These are phyloP conservation scores for Ennomos erosarius DNA, from an alignment of 2,888 invertebrate species.

Conservation along the genomic window DNA sequence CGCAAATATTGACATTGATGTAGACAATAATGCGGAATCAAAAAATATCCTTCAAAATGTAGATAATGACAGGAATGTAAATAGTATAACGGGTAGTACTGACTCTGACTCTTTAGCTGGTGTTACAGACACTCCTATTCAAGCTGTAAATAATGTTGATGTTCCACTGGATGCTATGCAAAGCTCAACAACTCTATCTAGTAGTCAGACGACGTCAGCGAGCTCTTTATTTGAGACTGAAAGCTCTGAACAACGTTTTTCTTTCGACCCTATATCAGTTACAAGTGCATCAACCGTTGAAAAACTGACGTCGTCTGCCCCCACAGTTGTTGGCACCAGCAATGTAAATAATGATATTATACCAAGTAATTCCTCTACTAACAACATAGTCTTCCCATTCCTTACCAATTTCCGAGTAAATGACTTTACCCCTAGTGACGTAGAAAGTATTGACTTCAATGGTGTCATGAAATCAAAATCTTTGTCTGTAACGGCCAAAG, in stretches of 20 bases:
- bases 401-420: conserved; percentile 64
- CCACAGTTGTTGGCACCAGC: conserved; percentile 46
- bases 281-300: conserved; percentile 32
- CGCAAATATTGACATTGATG: conserved; percentile 67
- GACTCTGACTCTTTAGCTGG: conserved; percentile 48
- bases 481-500: conserved; percentile 41
- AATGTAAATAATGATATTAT: conserved; percentile 46
- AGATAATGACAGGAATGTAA: conserved; percentile 61
- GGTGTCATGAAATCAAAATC: conserved; percentile 37
- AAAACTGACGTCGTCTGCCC: conserved; percentile 53
- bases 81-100: conserved; percentile 59
- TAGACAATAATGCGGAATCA: conserved; percentile 50
- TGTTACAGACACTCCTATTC: conserved; percentile 46
- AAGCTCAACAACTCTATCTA: conserved; percentile 54
- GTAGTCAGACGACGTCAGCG: conserved; percentile 54
- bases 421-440: conserved; percentile 55
- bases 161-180: conserved; percentile 45
- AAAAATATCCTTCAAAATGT: conserved; percentile 70
- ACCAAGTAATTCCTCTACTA: conserved; percentile 48
- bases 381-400: conserved; percentile 63
- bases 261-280: conserved; percentile 35
- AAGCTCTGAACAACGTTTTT: conserved; percentile 27
- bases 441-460: conserved; percentile 40
- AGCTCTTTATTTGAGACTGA: conserved; percentile 22
- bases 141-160: conserved; percentile 67